Base-by-base conservation (phyloP, 2,797 vertebrate genomes). In the Podarcis lilfordi region DNA sequence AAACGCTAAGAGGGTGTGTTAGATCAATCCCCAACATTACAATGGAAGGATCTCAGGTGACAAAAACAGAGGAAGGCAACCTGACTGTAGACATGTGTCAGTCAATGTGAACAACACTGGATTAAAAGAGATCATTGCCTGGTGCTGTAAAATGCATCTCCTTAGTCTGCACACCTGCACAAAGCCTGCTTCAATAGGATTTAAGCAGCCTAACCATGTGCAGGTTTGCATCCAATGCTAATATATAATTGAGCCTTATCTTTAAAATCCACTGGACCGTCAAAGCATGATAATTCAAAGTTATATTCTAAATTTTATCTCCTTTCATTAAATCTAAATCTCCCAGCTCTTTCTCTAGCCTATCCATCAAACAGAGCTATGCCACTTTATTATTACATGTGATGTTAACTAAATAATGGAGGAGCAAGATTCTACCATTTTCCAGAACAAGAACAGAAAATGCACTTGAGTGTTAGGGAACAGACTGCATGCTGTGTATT, bases 351-450 rank as follows among this genome's bases (percentile, higher is more conserved):
- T n/a, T 37, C 25, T 25, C 68, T 82, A 35, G 40, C 5, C 21
- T 10, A 82, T 82, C 64, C 32, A 77, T 72, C 68, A 80, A 59
- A 76, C 23, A 55, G 2, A 35, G 75, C 74, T 40, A 80, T 92
- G 15, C 10, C 21, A 68, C 78, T 92, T 71, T 91, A 55, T 83
- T 89, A n/a, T 8, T 93, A 83, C 80, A 86, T 87, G n/a, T 59
- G 8, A 45, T 72, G 87, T 69, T 91, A 29, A 66, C 82, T 27
- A 45, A 88, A 85, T 45, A 6, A 35, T 78, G 29, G 66, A 92
- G 81, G 68, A 93, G 86, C 7, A 92, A 91, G 71, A n/a, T n/a
- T n/a, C 69, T 90, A 80, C 29, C 5, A 55, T n/a, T 89, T 23
- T 61, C 69, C 85, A 75, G 87, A 92, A 83, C 69, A 89, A 32